phyloP scores from a whole-genome alignment of 1,140 invertebrate genomes.

The Dreissena polymorpha region DNA sequence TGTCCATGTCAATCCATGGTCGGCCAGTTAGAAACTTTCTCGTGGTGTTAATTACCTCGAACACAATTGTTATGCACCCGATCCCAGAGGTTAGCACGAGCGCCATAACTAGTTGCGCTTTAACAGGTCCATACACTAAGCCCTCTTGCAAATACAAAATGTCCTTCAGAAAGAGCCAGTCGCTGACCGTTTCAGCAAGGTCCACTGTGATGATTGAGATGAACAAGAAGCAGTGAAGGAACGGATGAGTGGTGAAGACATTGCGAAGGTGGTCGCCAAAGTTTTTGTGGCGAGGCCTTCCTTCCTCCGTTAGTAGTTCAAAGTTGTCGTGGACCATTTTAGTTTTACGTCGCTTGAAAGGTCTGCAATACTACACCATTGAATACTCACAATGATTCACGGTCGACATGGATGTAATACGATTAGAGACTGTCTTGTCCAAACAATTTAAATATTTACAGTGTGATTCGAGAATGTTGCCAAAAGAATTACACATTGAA shows the following conservation, averaged over 20 bases:
- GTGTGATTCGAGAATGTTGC: no score
- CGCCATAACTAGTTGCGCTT: constrained; percentile 5
- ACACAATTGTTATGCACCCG: constrained; percentile 51
- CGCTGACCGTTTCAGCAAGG: constrained; percentile 52
- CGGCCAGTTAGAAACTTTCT: constrained; percentile 29
- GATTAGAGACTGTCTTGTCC: no score
- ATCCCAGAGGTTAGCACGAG: constrained; percentile 44
- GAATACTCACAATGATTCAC: no score
- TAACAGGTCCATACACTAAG: constrained; percentile 53
- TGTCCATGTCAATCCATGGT: constrained; percentile 52
- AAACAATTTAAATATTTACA: no score
- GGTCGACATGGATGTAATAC: no score
- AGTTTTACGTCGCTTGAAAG: background rate
- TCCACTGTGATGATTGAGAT: constrained; percentile 44
- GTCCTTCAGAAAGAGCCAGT: constrained; percentile 57
- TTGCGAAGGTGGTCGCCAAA: constrained; percentile 21
- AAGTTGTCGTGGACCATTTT: constrained; percentile 13
- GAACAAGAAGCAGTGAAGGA: constrained; percentile 40
- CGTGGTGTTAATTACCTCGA: constrained; percentile 53
- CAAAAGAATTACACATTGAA: no score
- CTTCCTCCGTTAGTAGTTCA: constrained; percentile 13
- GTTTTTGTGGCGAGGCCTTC: background rate
- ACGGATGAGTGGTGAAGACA: constrained; percentile 40
- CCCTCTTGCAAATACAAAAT: constrained; percentile 48
- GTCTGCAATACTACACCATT: no score